Percentiles rank a stretch among this genome's conserved stretches.
Evolutionary conservation across 2,888 invertebrate species (phyloP).

Genomic region (Ophraella communa): DNA sequence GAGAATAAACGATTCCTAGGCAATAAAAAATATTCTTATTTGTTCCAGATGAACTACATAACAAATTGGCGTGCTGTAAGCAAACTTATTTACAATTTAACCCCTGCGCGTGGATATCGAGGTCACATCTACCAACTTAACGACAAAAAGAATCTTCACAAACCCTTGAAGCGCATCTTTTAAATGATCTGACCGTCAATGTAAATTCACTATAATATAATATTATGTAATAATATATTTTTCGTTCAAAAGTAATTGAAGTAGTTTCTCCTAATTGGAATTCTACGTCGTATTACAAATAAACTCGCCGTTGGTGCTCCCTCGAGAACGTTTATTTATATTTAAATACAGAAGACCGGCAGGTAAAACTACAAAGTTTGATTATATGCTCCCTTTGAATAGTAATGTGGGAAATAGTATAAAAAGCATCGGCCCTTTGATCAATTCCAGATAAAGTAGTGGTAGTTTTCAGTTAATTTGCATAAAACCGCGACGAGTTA

Average conservation of each 20-base stretch:
- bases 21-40: too few relatives aligned
- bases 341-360: slow-evolving; percentile 17
- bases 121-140: too few relatives aligned
- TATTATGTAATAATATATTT: too few relatives aligned
- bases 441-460: background rate
- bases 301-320: slow-evolving; percentile 15
- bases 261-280: slow-evolving; percentile 24
- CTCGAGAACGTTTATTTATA: slow-evolving; percentile 14
- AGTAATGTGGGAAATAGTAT: background rate
- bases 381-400: background rate
- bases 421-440: background rate
- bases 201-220: too few relatives aligned
- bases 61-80: too few relatives aligned
- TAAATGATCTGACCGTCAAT: too few relatives aligned
- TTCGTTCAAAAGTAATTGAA: slow-evolving; percentile 13
- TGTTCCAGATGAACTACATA: too few relatives aligned
- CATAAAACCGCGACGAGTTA: background rate
- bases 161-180: too few relatives aligned
- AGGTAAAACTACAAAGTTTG: slow-evolving; percentile 8
- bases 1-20: too few relatives aligned
- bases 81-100: too few relatives aligned
- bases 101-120: too few relatives aligned
- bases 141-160: too few relatives aligned
- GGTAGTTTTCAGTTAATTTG: background rate
- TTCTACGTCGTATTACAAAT: slow-evolving; percentile 18